A percentile compares a stretch with the other conserved stretches of the same genome.
These are phyloP conservation scores for Drosophila ustulata DNA, from an alignment of 2,888 invertebrate species.

Conservation along the genomic window DNA sequence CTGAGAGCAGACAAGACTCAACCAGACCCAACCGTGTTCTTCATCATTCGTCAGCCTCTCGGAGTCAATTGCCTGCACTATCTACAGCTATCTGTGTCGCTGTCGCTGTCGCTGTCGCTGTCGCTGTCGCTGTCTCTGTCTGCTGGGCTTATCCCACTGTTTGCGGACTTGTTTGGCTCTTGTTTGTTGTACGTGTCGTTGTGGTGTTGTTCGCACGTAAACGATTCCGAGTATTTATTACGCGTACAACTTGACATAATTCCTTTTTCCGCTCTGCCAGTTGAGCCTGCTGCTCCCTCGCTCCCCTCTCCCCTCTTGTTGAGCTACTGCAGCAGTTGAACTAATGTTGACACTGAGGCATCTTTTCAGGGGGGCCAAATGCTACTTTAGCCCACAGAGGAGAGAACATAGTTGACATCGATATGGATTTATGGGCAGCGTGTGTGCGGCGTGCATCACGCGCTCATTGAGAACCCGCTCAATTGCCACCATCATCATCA, in stretches of 20 bases:
- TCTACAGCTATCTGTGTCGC: slow-evolving; percentile 4
- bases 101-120: slow-evolving; percentile 3
- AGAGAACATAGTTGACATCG: slow-evolving; percentile 46
- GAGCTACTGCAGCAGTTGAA: slow-evolving; percentile 62
- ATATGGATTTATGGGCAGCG: slow-evolving; percentile 72
- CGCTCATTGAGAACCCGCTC: slow-evolving; percentile 35
- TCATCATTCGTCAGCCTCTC: background rate
- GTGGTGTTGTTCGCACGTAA: slow-evolving; percentile 77
- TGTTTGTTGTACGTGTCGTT: slow-evolving; percentile 72
- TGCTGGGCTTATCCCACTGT: slow-evolving; percentile 20
- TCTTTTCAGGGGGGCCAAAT: background rate
- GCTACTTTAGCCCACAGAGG: slow-evolving; percentile 29
- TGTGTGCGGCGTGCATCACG: slow-evolving; percentile 49
- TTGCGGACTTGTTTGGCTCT: slow-evolving; percentile 45
- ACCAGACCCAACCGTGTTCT: slow-evolving; percentile 22
- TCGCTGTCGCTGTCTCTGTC: background rate
- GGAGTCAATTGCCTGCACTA: slow-evolving; percentile 48
- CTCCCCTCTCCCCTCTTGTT: background rate
- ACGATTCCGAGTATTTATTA: slow-evolving; percentile 80
- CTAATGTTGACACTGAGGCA: slow-evolving; percentile 45
- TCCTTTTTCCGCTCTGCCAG: slow-evolving; percentile 71
- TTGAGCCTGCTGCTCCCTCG: slow-evolving; percentile 25
- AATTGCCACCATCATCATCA: slow-evolving; percentile 60
- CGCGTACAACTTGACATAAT: slow-evolving; percentile 82
- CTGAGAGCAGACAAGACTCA: background rate